A percentile compares a stretch with the other conserved stretches of the same genome.
Conservation (phyloP, 2,113 vertebrate species). For the Mugil cephalus region DNA sequence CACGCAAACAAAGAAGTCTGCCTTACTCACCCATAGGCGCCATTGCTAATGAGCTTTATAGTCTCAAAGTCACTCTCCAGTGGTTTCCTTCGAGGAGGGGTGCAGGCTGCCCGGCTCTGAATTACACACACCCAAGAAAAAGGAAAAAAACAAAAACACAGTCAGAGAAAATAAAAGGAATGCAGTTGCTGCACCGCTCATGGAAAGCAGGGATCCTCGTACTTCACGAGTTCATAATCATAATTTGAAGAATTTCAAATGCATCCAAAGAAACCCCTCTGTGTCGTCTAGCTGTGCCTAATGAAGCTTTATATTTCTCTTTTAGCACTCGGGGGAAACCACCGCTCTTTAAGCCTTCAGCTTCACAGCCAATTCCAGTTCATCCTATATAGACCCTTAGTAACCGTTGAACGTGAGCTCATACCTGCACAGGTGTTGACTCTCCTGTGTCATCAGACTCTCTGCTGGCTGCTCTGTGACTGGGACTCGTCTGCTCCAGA, state of each 20-base stretch:
- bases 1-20: constrained; percentile 34
- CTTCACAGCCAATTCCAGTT: background rate
- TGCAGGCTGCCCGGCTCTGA: constrained; percentile 79
- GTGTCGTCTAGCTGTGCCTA: background rate
- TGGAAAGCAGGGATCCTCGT: background rate
- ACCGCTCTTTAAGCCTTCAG: background rate
- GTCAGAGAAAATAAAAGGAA: constrained; percentile 39
- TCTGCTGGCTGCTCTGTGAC: constrained; percentile 76
- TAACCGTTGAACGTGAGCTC: background rate
- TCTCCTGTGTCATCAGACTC: constrained; percentile 85
- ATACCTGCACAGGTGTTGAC: constrained; percentile 78
- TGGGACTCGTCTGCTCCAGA: constrained; percentile 86
- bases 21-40: constrained; percentile 92
- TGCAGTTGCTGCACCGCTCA: background rate
- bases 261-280: background rate
- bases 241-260: constrained; percentile 2
- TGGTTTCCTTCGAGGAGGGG: constrained; percentile 88
- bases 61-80: constrained; percentile 94
- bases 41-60: constrained; percentile 96
- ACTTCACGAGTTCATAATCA: constrained; percentile 9
- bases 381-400: background rate
- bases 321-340: background rate
- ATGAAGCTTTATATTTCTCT: background rate
- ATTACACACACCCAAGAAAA: constrained; percentile 31
- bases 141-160: too few species aligned